phyloP scores from a whole-genome alignment of 2,888 invertebrate species.

The Drosophila mayaguana region DNA sequence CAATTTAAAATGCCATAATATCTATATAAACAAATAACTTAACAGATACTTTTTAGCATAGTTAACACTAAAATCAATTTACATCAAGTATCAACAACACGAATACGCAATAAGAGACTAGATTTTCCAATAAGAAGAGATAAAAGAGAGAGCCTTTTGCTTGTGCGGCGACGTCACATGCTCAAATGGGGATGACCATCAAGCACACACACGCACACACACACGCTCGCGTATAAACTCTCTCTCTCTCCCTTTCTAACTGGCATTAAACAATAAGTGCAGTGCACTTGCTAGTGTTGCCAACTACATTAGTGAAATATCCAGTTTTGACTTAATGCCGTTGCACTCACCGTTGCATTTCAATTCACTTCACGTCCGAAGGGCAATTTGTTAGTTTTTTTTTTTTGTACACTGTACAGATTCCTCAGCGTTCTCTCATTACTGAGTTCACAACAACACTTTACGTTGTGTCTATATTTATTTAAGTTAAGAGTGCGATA shows the following conservation, averaged over 20 bases:
- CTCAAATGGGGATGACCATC: slow-evolving; percentile 12
- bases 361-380: background rate
- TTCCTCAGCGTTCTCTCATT: background rate
- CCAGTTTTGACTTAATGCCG: background rate
- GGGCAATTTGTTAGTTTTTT: background rate
- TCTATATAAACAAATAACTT: background rate
- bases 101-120: background rate
- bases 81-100: background rate
- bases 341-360: background rate
- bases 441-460: background rate
- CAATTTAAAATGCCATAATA: background rate
- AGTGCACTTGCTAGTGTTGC: background rate
- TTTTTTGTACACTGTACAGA: background rate
- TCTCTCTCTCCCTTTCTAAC: background rate
- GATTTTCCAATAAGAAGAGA: background rate
- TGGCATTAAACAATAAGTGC: background rate
- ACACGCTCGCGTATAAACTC: background rate
- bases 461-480: background rate
- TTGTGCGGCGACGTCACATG: slow-evolving; percentile 4
- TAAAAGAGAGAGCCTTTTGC: background rate
- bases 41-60: no score
- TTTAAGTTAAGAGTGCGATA: background rate
- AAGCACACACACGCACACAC: background rate
- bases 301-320: background rate
- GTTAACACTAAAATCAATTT: background rate